Conservation (phyloP, 1,140 invertebrate species). For the Drosophila pectinifera region DNA sequence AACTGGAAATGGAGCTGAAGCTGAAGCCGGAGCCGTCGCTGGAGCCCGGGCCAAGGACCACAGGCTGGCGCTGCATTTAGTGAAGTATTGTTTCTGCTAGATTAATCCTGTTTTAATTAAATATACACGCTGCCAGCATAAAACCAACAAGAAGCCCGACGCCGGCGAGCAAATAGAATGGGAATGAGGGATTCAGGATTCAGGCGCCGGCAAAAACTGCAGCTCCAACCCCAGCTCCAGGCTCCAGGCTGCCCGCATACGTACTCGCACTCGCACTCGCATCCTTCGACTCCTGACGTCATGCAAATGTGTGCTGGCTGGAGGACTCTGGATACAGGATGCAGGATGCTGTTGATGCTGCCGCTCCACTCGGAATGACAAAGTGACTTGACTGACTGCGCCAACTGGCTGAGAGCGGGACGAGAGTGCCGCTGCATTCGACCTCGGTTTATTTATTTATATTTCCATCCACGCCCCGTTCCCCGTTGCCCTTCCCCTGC, state of each 20-base stretch:
- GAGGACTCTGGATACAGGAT: constrained; percentile 19
- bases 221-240: constrained; percentile 6
- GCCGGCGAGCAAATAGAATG: constrained; percentile 30
- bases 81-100: constrained; percentile 84
- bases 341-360: constrained; percentile 44
- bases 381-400: constrained; percentile 72
- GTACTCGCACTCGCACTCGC: constrained; percentile 15
- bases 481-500: background rate
- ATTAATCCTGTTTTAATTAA: constrained; percentile 84
- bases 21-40: background rate
- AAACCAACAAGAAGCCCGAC: constrained; percentile 70
- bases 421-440: constrained; percentile 54
- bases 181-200: constrained; percentile 46
- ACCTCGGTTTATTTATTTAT: constrained; percentile 83
- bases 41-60: constrained; percentile 9
- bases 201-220: constrained; percentile 40
- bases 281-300: constrained; percentile 69
- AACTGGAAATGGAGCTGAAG: constrained; percentile 8
- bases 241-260: constrained; percentile 18
- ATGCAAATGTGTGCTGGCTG: constrained; percentile 58
- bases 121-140: constrained; percentile 82
- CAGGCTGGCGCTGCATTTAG: constrained; percentile 71
- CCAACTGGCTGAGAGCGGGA: constrained; percentile 35
- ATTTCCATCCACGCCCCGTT: constrained; percentile 57
- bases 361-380: constrained; percentile 65